These are phyloP conservation scores for Drosophila neoperkinsi DNA, from an alignment of 2,888 invertebrate genomes.

Conservation along the genomic window DNA sequence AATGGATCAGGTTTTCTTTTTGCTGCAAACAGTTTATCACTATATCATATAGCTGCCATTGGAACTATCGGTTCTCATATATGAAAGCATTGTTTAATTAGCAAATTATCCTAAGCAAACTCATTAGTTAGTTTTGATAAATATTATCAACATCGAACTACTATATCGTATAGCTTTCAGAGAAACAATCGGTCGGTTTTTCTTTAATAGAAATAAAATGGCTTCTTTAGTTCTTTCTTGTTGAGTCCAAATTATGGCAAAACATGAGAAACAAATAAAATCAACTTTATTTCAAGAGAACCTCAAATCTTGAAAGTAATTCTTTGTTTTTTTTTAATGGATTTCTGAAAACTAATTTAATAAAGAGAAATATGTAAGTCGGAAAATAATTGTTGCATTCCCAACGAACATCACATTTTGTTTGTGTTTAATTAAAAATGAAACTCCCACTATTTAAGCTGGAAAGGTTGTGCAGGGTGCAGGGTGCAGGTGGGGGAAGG, in stretches of 20 bases:
- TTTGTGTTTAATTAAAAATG: constrained; percentile 35
- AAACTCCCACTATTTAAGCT: constrained; percentile 23
- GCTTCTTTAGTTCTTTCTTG: background rate
- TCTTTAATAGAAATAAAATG: no score
- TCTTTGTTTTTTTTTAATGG: background rate
- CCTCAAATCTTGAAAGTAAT: background rate
- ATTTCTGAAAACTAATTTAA: constrained; percentile 3
- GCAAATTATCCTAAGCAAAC: background rate
- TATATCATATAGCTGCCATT: background rate
- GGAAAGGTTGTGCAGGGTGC: background rate
- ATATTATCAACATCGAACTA: background rate
- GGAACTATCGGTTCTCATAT: background rate
- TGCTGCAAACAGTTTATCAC: background rate
- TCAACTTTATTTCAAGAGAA: background rate
- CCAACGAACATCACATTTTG: constrained; percentile 3
- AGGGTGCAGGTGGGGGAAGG: rapidly evolving
- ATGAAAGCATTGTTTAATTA: no score
- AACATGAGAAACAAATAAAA: background rate
- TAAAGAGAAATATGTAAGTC: background rate
- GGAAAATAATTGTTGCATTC: constrained; percentile 7
- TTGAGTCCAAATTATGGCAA: background rate
- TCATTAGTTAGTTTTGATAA: background rate
- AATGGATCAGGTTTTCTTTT: background rate
- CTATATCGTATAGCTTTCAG: background rate
- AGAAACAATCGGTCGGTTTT: background rate